Conservation (phyloP, 35 echinoderm and acorn worm genomes). For the Chiridota heheva region DNA sequence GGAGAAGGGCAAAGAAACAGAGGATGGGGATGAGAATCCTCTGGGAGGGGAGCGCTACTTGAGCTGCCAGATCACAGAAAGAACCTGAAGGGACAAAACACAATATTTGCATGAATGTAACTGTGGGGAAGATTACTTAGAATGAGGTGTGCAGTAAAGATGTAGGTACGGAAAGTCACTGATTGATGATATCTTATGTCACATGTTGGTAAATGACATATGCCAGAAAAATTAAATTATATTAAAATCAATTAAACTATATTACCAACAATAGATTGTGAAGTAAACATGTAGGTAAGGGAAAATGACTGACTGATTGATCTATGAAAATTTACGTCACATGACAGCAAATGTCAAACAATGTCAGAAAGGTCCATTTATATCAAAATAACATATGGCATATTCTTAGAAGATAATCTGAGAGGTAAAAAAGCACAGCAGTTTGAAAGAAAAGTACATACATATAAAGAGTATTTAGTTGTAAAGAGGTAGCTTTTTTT, state of each 20-base stretch:
- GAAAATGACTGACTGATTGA: no score
- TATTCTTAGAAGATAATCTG: no score
- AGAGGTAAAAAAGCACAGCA: not conserved
- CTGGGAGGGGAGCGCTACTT: slow-evolving; percentile 8
- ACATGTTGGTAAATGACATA: no score
- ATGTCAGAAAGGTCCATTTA: no score
- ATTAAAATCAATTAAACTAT: no score
- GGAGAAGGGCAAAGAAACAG: slow-evolving; percentile 52
- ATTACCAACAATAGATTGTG: no score
- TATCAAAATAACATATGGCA: no score
- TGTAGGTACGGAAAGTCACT: not conserved
- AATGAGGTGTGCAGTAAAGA: not conserved
- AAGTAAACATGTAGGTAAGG: no score
- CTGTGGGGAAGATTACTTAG: not conserved
- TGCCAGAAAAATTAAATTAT: no score
- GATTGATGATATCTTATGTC: not conserved
- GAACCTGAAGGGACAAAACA: slow-evolving; percentile 16
- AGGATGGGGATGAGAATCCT: slow-evolving; percentile 46
- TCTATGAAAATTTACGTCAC: no score
- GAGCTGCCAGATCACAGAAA: slow-evolving; percentile 28
- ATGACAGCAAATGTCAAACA: no score
- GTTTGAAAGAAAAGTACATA: not conserved
- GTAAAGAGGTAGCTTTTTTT: not conserved
- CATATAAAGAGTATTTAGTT: not conserved
- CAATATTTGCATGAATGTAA: not conserved